Evolutionary conservation across 2,113 vertebrate species (phyloP), one percentile per base, ranked within the genome.

Genomic region (Ailurus styani): DNA sequence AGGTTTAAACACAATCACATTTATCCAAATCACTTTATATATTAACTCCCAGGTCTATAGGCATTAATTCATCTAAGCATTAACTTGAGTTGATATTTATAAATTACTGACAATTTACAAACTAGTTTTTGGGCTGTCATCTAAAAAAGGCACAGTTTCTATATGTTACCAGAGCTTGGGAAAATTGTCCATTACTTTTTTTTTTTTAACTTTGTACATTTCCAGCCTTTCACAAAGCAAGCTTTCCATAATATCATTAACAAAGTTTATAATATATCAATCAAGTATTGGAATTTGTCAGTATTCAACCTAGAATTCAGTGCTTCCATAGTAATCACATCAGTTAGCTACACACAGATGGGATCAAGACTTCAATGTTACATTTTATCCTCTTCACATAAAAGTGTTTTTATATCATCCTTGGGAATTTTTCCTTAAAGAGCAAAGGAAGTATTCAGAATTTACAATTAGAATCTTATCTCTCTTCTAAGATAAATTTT

Each of bases 401-500:
- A 91, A 82, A 75, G 27, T 73, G 64, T 34, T 79, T 95, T 72
- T 91, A 50, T 86, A 70, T 75, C 68, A 83, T 93, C 86, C 25
- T 75, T 40, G 42, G 50, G 20, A 84, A 87, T 64, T 90, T 87
- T 64, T 90, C 55, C 50, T 87, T 21, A 55, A 83, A 92, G 34
- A 81, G 21, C 47, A 92, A 97, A 96, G 55, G 29, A 94, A 96
- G 45, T 62, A 40, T 55, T 81, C 37, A 90, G 34, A 91, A 40
- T 18, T 91, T 68, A 55, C 75, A 87, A 75, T 45, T 89, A 93
- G 15, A 91, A 95, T 73, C 55, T 95, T 95, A 77, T 90, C 72
- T 79, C 14, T 88, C 42, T 64, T 81, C 91, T 75, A 96, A 95
- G 64, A 52, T 94, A 96, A 95, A 27, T 90, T 93, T 64, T 47